Percentiles rank a stretch among this genome's conserved stretches.
phyloP scores from a whole-genome alignment of 2,113 vertebrate species.

The Ceyx cyanopectus region DNA sequence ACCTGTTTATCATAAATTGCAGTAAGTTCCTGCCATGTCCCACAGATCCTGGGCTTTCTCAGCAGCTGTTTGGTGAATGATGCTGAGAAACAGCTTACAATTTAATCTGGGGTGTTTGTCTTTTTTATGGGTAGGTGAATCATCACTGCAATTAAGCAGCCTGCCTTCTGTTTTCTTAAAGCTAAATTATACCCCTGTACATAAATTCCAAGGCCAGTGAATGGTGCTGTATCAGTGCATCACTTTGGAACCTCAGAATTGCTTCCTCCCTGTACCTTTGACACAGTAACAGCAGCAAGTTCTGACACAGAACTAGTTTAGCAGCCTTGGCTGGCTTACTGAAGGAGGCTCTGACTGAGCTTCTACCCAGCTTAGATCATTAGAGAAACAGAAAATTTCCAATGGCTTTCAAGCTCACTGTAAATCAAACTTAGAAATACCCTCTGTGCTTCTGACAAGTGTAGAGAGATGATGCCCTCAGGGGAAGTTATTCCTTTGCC shows the following conservation, averaged over 20 bases:
- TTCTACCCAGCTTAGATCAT: neutral
- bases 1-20: neutral
- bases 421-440: neutral
- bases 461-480: neutral
- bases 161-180: neutral
- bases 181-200: neutral
- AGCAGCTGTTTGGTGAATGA: neutral
- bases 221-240: too few relatives aligned
- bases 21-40: fast-evolving
- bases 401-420: neutral
- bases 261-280: neutral
- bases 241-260: neutral
- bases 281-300: neutral
- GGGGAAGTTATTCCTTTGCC: neutral
- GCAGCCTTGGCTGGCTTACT: neutral
- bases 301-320: neutral
- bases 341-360: neutral
- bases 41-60: neutral
- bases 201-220: neutral
- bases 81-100: neutral
- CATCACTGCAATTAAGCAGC: neutral
- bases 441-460: neutral
- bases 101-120: neutral
- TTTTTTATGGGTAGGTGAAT: neutral
- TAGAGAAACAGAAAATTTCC: neutral